Percentiles rank a stretch among this genome's conserved stretches.
Evolutionary conservation across 2,113 vertebrate species (phyloP).

Genomic region (Bungarus multicinctus): DNA sequence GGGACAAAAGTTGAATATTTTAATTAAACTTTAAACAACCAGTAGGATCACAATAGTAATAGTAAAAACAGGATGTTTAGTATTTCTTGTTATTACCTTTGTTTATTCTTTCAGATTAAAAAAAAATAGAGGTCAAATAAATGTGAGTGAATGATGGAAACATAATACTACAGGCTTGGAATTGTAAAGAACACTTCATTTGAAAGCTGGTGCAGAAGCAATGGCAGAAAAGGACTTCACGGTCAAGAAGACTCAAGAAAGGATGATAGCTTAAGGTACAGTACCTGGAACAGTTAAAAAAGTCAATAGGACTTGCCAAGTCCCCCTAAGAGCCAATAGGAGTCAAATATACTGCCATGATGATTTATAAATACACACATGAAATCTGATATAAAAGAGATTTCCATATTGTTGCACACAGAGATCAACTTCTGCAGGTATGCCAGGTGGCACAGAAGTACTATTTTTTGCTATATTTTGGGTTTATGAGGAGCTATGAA

Average conservation of each 20-base stretch:
- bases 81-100: rapidly evolving
- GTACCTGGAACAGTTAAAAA: not conserved
- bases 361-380: not conserved
- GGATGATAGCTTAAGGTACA: not conserved
- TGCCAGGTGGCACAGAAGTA: not conserved
- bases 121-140: conserved; percentile 1
- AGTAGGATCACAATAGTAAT: not conserved
- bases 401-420: not conserved
- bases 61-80: not conserved
- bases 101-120: not conserved
- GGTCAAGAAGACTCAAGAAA: not conserved
- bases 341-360: not conserved
- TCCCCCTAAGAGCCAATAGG: not conserved
- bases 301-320: not conserved
- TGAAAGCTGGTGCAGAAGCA: not conserved
- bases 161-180: not conserved
- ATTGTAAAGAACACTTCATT: not conserved
- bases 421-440: not conserved
- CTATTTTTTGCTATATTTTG: not conserved
- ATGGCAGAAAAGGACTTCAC: not conserved
- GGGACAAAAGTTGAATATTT: not conserved
- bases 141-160: not conserved
- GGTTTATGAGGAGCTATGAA: not conserved
- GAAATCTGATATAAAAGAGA: not conserved
- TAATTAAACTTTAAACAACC: conserved; percentile 16